Evolutionary conservation across 2,888 invertebrate genomes (phyloP).

Genomic region (Lasioglossum pauxillum): DNA sequence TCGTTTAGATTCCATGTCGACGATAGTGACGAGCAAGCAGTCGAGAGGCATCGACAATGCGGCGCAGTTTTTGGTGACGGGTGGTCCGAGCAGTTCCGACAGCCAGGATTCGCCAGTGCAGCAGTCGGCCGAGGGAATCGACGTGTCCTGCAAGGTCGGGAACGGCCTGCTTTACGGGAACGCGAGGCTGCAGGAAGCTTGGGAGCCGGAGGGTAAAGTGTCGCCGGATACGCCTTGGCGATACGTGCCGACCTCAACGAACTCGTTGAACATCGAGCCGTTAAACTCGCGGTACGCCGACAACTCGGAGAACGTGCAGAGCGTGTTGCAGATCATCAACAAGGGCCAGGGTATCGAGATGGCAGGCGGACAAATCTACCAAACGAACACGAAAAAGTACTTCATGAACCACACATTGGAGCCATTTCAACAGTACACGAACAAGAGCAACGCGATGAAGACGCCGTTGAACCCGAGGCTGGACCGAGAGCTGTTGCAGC

Average conservation of each 20-base stretch:
- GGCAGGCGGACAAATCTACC: slow-evolving; percentile 79
- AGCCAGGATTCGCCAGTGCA: slow-evolving; percentile 75
- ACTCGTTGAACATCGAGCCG: slow-evolving; percentile 77
- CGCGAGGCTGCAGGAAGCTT: slow-evolving; percentile 82
- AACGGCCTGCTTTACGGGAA: slow-evolving; percentile 82
- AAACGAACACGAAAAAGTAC: slow-evolving; percentile 80
- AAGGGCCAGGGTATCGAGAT: slow-evolving; percentile 81
- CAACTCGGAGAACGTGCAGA: slow-evolving; percentile 77
- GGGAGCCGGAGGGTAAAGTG: slow-evolving; percentile 82
- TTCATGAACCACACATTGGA: slow-evolving; percentile 81
- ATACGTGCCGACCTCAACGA: slow-evolving; percentile 79
- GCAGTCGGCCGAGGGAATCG: slow-evolving; percentile 74
- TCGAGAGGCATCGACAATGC: slow-evolving; percentile 70
- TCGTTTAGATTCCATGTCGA: slow-evolving; percentile 70
- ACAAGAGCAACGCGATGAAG: slow-evolving; percentile 74
- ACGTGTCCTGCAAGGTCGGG: slow-evolving; percentile 77
- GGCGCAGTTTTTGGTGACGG: slow-evolving; percentile 75
- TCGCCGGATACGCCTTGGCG: slow-evolving; percentile 83
- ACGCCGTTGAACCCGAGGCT: slow-evolving; percentile 73
- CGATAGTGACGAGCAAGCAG: slow-evolving; percentile 64
- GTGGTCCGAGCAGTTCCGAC: slow-evolving; percentile 75
- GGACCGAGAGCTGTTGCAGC: slow-evolving; percentile 79
- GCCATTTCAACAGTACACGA: slow-evolving; percentile 79
- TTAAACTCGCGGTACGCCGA: slow-evolving; percentile 75
- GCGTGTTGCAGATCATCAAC: slow-evolving; percentile 81